Conservation (phyloP, 2,797 vertebrate genomes). For the Platyrinchus mystaceus region DNA sequence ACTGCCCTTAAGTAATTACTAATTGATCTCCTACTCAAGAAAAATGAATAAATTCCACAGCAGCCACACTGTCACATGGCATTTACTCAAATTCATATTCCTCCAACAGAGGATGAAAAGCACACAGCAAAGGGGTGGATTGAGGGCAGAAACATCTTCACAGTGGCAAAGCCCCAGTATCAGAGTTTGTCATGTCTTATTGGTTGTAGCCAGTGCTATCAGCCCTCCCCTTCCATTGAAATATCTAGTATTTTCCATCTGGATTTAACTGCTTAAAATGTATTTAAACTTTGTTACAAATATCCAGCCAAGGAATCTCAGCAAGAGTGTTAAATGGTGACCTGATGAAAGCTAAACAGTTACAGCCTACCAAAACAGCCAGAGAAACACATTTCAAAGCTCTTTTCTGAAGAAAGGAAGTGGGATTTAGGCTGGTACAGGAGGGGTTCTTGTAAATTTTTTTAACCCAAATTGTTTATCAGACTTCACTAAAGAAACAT, state of each 20-base stretch:
- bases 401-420: background rate
- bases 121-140: background rate
- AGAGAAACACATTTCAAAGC: background rate
- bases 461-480: background rate
- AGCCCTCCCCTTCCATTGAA: background rate
- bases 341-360: background rate
- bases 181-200: background rate
- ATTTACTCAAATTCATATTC: slow-evolving; percentile 57
- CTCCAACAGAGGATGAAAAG: slow-evolving; percentile 10
- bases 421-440: background rate
- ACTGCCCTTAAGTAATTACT: slow-evolving; percentile 72
- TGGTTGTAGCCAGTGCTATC: background rate
- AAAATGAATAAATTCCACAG: slow-evolving; percentile 64
- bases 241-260: background rate
- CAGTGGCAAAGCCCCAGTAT: background rate
- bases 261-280: background rate
- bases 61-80: slow-evolving; percentile 35
- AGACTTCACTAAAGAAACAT: background rate
- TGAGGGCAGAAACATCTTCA: background rate
- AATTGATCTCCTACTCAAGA: slow-evolving; percentile 66
- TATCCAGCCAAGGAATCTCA: background rate
- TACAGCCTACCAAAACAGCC: background rate
- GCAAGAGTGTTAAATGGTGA: background rate
- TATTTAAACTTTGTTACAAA: background rate
- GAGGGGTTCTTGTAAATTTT: background rate